Evolutionary conservation across 2,797 vertebrate species (phyloP).

Genomic region (Tinamus major): DNA sequence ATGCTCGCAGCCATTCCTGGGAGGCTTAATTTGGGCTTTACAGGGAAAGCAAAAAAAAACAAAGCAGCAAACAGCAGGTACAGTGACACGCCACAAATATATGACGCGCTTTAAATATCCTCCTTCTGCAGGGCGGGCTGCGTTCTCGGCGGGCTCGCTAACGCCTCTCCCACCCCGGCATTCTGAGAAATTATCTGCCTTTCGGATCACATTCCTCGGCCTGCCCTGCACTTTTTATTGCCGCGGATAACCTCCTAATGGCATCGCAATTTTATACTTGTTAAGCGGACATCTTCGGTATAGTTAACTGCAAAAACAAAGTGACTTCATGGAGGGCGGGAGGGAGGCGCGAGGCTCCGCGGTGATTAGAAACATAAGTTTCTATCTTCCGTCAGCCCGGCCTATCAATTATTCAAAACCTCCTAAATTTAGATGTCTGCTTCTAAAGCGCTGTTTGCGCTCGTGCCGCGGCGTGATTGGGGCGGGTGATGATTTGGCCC

Average conservation of each 20-base stretch:
- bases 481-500: conserved; percentile 55
- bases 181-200: conserved; percentile 80
- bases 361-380: conserved; percentile 79
- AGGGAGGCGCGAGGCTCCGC: conserved; percentile 56
- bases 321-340: conserved; percentile 44
- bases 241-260: conserved; percentile 78
- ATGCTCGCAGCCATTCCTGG: conserved; percentile 37
- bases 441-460: conserved; percentile 73
- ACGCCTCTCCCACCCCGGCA: conserved; percentile 41
- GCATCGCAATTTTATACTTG: conserved; percentile 77
- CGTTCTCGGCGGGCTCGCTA: conserved; percentile 65
- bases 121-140: conserved; percentile 65
- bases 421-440: conserved; percentile 70
- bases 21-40: conserved; percentile 79
- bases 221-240: conserved; percentile 75
- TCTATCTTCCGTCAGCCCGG: conserved; percentile 61
- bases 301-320: conserved; percentile 68
- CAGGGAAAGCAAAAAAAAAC: conserved; percentile 9
- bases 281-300: conserved; percentile 75
- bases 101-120: conserved; percentile 73
- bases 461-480: conserved; percentile 48
- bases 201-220: conserved; percentile 79
- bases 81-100: conserved; percentile 64
- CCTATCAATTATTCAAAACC: conserved; percentile 67
- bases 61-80: conserved; percentile 70